Base-by-base conservation (phyloP, 1,140 invertebrate species). In the Pinna nobilis region DNA sequence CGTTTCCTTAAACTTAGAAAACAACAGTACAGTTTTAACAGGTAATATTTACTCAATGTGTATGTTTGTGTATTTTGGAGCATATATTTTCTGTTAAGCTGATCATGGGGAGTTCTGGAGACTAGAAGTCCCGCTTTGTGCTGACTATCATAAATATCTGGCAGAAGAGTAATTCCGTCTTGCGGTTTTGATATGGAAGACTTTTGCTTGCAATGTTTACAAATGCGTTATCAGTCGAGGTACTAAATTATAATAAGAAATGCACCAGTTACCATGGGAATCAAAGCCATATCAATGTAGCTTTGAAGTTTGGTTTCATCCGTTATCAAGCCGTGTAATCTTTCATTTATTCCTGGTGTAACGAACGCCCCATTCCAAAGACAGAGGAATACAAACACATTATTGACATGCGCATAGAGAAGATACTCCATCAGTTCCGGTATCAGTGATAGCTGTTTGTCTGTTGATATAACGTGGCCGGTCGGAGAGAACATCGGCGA, bases 361-460 rank as follows among this genome's bases (percentile, higher is more conserved):
- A 63, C 59, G 39, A 25, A 44, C 9, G 35, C 59, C 15, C 59
- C 59, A 25, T 63, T 63, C 59, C 59, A 63, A 2, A 63, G 59
- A 41, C 35, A 39, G 18, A 63, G 28, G 20, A 63, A 41, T 37
- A 63, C 59, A 25, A 41, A 63, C 6, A 63, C 44, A 11, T 63
- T 32, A 37, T 63, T 63, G 32, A 63, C 44, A 11, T 63, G 59
- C 15, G 35, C 35, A 15, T 41, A 63, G 28, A 41, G 33, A 3
- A 63, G 30, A 25, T 59, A 59, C 23, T 59, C 55, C 55, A 59
- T 59, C 30, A 59, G 20, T 20, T 59, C 55, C 37, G 55, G 39
- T 28, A 63, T 63, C 35, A 63, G 18, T 7, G 39, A 63, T 18
- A 37, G 59, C 35, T 63, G 35, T 4, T 37, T 23, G 18, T 63